Evolutionary conservation across 2,888 invertebrate genomes (phyloP).

Genomic region (Apomyelois bistriatella): DNA sequence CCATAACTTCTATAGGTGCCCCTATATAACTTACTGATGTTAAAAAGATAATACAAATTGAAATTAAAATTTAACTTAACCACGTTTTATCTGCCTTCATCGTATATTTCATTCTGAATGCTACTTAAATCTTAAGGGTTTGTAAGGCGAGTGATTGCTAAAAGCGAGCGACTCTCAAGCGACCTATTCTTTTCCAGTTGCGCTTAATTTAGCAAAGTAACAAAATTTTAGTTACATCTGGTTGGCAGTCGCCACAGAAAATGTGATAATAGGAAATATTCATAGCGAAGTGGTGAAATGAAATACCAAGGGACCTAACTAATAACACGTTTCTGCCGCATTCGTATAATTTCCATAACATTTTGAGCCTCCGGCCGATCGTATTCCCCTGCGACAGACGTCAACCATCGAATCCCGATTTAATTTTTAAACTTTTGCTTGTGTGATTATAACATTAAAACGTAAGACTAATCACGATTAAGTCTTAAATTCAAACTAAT

Average conservation of each 20-base stretch:
- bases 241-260: neutral
- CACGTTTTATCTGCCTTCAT: neutral
- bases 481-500: too few relatives aligned
- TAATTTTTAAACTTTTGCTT: too few relatives aligned
- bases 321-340: slow-evolving; percentile 5
- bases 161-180: neutral
- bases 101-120: slow-evolving; percentile 3
- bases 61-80: neutral
- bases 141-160: neutral
- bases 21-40: too few relatives aligned
- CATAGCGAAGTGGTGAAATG: slow-evolving; percentile 3
- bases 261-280: slow-evolving; percentile 11
- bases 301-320: slow-evolving; percentile 1
- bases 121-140: slow-evolving; percentile 9
- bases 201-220: slow-evolving; percentile 6
- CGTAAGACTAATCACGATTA: too few relatives aligned
- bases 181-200: slow-evolving; percentile 10
- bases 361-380: slow-evolving; percentile 1
- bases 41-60: neutral
- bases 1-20: too few relatives aligned
- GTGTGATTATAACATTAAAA: too few relatives aligned
- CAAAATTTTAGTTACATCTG: slow-evolving; percentile 1
- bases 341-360: slow-evolving; percentile 1
- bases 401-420: neutral
- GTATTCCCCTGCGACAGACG: neutral